These are phyloP conservation scores for Ruditapes philippinarum DNA, from an alignment of 1,140 invertebrate species.

Conservation along the genomic window DNA sequence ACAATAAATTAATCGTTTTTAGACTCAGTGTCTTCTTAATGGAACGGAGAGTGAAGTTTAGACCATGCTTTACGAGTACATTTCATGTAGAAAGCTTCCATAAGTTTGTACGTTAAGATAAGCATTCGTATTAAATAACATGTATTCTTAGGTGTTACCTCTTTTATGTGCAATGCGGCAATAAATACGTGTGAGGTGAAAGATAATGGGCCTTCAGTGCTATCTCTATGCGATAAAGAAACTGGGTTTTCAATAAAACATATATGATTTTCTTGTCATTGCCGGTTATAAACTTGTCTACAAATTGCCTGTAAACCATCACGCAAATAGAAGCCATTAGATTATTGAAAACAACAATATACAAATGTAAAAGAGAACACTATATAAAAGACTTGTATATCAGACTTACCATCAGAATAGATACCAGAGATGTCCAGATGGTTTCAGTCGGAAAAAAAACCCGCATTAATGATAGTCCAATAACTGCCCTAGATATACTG, in stretches of 20 bases:
- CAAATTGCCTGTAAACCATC: background rate
- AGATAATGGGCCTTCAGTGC: constrained; percentile 26
- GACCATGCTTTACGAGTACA: constrained; percentile 40
- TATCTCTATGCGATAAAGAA: constrained; percentile 43
- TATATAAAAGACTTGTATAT: no score
- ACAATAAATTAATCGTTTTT: constrained; percentile 48
- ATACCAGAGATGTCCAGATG: no score
- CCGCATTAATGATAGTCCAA: no score
- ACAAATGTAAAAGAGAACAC: background rate
- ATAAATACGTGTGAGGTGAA: constrained; percentile 59
- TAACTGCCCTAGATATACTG: no score
- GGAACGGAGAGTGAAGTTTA: constrained; percentile 36
- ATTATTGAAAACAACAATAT: background rate
- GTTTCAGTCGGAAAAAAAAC: no score
- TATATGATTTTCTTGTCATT: constrained; percentile 51
- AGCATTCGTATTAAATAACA: constrained; percentile 54
- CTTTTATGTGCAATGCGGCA: constrained; percentile 29
- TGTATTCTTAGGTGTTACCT: constrained; percentile 55
- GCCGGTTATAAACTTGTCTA: constrained; percentile 22
- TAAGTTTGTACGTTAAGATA: constrained; percentile 52
- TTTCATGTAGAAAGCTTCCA: constrained; percentile 48
- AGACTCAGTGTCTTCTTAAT: constrained; percentile 54
- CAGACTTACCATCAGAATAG: no score
- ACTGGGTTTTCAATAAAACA: constrained; percentile 46
- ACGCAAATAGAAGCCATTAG: background rate